Evolutionary conservation across 1,140 invertebrate species (phyloP).

Genomic region (Heterodera schachtii): DNA sequence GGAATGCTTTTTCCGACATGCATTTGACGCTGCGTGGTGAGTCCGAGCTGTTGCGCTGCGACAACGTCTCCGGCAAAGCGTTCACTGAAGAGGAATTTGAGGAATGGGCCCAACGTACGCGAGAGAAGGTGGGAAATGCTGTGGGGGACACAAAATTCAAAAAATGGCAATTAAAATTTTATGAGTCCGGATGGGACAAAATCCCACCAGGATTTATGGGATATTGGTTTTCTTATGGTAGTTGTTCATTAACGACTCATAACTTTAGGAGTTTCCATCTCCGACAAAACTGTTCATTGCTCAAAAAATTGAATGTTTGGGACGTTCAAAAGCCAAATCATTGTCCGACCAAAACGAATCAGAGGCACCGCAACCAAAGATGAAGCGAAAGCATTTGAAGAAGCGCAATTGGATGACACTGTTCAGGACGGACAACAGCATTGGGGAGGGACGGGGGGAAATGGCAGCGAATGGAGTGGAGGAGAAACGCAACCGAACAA

Average conservation of each 20-base stretch:
- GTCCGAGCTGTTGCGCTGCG: neutral
- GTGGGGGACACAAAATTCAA: too few relatives aligned
- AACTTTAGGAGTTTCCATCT: neutral
- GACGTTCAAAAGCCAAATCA: too few relatives aligned
- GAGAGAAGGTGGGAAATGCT: neutral
- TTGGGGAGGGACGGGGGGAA: neutral
- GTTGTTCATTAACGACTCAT: neutral
- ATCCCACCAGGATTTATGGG: too few relatives aligned
- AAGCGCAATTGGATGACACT: neutral
- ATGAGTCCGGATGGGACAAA: too few relatives aligned
- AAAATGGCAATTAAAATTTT: too few relatives aligned
- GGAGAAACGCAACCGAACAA: neutral
- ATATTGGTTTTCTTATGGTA: too few relatives aligned
- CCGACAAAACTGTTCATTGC: neutral
- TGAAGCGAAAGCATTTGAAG: neutral
- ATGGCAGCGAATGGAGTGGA: neutral
- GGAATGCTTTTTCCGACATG: neutral
- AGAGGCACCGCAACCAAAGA: neutral
- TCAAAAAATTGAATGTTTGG: neutral
- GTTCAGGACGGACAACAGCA: neutral
- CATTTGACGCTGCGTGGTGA: neutral
- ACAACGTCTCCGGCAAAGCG: neutral
- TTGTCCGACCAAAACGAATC: too few relatives aligned
- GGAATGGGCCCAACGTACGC: neutral
- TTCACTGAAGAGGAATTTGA: neutral